These are phyloP conservation scores for Mionectes olivaceus DNA, from an alignment of 2,797 vertebrate species.

Conservation along the genomic window DNA sequence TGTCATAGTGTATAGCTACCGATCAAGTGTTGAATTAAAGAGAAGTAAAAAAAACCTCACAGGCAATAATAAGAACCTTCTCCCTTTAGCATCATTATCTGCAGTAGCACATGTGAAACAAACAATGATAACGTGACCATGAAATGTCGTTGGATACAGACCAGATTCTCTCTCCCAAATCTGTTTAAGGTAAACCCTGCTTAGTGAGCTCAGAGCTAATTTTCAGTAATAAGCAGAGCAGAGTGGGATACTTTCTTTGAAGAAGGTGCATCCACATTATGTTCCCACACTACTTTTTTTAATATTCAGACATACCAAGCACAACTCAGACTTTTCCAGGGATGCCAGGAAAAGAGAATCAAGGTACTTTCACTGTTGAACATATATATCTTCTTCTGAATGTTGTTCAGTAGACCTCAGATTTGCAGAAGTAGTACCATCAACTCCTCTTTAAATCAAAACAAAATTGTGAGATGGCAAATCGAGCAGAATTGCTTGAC, in stretches of 20 bases:
- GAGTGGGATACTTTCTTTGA: not conserved
- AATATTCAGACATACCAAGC: not conserved
- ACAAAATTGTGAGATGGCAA: not conserved
- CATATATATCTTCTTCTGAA: not conserved
- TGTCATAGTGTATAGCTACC: not conserved
- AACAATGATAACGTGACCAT: not conserved
- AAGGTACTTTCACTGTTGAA: not conserved
- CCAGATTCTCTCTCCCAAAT: not conserved
- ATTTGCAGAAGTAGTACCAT: not conserved
- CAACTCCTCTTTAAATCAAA: not conserved
- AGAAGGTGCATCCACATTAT: rapidly evolving
- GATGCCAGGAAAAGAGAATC: not conserved
- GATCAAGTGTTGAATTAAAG: not conserved
- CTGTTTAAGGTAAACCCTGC: not conserved
- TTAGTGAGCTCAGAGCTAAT: not conserved
- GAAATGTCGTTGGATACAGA: not conserved
- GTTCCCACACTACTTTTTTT: not conserved
- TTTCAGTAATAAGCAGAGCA: not conserved
- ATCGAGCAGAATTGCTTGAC: not conserved
- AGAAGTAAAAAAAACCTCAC: not conserved
- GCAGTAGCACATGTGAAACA: not conserved
- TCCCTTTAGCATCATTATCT: not conserved
- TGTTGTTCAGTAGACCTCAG: not conserved
- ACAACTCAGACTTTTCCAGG: not conserved
- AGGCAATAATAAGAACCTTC: not conserved